Evolutionary conservation across 2,888 invertebrate genomes (phyloP), one percentile per base, ranked within the genome.

Genomic region (Leptopterna dolabrata): DNA sequence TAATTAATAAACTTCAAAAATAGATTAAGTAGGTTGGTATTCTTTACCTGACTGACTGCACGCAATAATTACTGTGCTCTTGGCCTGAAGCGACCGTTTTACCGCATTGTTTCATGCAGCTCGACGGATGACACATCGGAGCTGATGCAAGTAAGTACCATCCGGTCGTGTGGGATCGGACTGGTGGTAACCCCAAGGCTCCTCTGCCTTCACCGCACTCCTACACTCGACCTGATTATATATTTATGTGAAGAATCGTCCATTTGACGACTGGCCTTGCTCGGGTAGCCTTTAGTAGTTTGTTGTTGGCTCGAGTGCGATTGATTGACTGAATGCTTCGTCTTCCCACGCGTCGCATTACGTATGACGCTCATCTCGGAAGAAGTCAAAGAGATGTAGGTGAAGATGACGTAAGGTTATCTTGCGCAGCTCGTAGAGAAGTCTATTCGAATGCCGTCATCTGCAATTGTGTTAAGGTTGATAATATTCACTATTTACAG

Each of bases 221-320:
- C 63, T 63, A 63, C 63, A 63, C 63, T 63, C 63, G 63, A 27
- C 24, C 63, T 63, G 63, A 63, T n/a, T 63, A 63, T 63, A 63
- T 27, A 63, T 63, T 63, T 63, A 63, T 24, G 63, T 63, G 19
- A 63, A 19, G 63, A 63, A 63, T 63, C 63, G 63, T 63, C 63
- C 63, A 43, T n/a, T 45, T 78, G 78, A 78, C 19, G 45, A 78
- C 45, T 45, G 78, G 45, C 45, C 78, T 78, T 45, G 78, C 27
- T 45, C 24, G 45, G 45, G 45, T 43, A 19, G 45, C 78, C 78
- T 78, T 78, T 78, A 19, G 24, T 24, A 43, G 78, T 78, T 78
- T 7, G 41, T 78, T 7, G 41, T 45, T 45, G 78, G 45, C 24
- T 78, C 45, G 78, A 45, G 41, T 78, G 43, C 45, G 45, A 78